phyloP scores from a whole-genome alignment of 2,797 vertebrate genomes.

The Ctenosaura bakeri region DNA sequence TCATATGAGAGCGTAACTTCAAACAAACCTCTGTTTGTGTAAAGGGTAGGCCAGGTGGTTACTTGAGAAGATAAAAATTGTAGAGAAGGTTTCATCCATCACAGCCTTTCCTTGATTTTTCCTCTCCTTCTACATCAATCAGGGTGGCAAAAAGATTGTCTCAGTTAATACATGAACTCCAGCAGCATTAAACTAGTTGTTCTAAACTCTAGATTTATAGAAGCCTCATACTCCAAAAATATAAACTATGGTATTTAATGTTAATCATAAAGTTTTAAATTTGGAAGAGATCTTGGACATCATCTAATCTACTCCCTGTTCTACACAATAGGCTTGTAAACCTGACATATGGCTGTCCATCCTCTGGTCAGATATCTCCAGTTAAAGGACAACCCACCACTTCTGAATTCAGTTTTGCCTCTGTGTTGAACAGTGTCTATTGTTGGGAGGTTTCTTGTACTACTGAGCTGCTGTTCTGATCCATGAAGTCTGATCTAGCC shows the following conservation, averaged over 20 bases:
- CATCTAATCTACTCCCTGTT: not conserved
- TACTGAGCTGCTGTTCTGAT: not conserved
- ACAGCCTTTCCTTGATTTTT: not conserved
- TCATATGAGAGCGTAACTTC: not conserved
- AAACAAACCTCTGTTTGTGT: not conserved
- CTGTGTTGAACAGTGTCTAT: not conserved
- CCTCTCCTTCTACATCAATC: not conserved
- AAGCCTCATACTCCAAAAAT: not conserved
- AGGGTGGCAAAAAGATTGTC: not conserved
- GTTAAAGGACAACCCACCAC: not conserved
- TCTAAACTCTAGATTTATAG: not conserved
- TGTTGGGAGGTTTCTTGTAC: not conserved
- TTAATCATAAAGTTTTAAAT: not conserved
- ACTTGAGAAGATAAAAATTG: conserved; percentile 9
- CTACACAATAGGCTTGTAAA: not conserved
- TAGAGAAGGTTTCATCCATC: not conserved
- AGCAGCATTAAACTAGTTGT: not conserved
- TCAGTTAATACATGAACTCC: not conserved
- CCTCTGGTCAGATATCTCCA: not conserved
- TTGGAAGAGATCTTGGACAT: not conserved
- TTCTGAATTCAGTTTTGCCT: not conserved
- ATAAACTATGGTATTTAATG: not conserved
- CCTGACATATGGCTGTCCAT: not conserved
- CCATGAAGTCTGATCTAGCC: not conserved
- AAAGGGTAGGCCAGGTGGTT: not conserved